These are phyloP conservation scores for Micromys minutus DNA, from an alignment of 2,113 vertebrate species.

Conservation along the genomic window DNA sequence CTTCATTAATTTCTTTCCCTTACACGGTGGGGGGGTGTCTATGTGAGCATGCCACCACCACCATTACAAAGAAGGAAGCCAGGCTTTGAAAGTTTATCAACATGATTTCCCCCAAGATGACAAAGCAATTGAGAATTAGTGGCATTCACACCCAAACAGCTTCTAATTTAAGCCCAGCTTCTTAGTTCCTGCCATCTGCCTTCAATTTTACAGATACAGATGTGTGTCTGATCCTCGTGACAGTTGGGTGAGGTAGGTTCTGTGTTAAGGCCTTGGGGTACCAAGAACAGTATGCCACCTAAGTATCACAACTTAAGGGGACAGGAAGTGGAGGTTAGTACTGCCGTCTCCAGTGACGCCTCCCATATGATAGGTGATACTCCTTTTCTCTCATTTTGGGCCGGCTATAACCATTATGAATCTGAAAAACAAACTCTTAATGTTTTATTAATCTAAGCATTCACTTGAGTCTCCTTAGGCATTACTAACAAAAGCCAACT, in stretches of 20 bases:
- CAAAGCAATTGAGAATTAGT: too few relatives aligned
- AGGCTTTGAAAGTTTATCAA: not conserved
- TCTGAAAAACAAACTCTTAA: not conserved
- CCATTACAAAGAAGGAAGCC: not conserved
- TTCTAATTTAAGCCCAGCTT: not conserved
- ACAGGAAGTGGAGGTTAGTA: not conserved
- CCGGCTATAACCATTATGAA: rapidly evolving
- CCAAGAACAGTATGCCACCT: too few relatives aligned
- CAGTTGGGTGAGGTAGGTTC: not conserved
- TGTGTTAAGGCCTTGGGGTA: not conserved
- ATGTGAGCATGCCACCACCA: not conserved
- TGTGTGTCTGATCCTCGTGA: rapidly evolving
- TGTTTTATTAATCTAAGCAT: rapidly evolving
- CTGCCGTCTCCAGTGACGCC: too few relatives aligned
- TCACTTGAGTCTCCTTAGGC: not conserved
- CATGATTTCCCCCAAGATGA: not conserved
- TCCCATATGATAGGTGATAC: rapidly evolving
- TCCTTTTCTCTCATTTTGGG: not conserved
- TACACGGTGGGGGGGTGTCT: not conserved
- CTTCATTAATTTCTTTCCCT: not conserved
- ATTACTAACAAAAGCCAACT: not conserved
- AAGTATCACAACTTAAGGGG: too few relatives aligned
- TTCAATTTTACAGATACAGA: not conserved
- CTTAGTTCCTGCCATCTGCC: not conserved
- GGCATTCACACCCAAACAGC: not conserved